These are phyloP conservation scores for Maniola hyperantus DNA, from an alignment of 2,888 invertebrate genomes.

Conservation along the genomic window DNA sequence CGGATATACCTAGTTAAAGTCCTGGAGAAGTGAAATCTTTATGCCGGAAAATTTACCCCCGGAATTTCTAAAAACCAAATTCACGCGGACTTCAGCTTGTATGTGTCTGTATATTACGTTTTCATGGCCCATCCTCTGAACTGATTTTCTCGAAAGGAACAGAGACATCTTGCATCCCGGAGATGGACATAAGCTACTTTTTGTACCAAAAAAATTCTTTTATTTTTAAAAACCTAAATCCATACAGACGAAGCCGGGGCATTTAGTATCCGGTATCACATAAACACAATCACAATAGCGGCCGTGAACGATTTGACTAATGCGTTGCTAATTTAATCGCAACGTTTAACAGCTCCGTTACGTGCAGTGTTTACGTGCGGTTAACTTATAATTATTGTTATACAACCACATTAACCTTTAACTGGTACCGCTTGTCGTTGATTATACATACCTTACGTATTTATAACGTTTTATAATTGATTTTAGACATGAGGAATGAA, in stretches of 20 bases:
- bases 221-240: no score
- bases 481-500: not conserved
- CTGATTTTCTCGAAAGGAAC: no score
- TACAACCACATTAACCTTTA: slow-evolving; percentile 22
- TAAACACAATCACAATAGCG: slow-evolving; percentile 1
- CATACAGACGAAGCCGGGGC: no score
- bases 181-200: no score
- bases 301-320: slow-evolving; percentile 18
- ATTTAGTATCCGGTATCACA: not conserved
- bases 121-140: no score
- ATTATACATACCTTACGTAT: not conserved
- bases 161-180: no score
- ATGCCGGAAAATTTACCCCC: no score
- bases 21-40: no score
- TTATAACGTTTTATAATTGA: not conserved
- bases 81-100: no score
- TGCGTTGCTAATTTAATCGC: slow-evolving; percentile 23
- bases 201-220: no score
- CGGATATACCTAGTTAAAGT: no score
- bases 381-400: slow-evolving; percentile 43
- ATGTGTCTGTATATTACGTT: no score
- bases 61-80: not conserved
- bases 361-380: slow-evolving; percentile 46
- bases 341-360: slow-evolving; percentile 36
- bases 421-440: slow-evolving; percentile 9